phyloP scores from a whole-genome alignment of 2,113 vertebrate species.

The Neofelis nebulosa region DNA sequence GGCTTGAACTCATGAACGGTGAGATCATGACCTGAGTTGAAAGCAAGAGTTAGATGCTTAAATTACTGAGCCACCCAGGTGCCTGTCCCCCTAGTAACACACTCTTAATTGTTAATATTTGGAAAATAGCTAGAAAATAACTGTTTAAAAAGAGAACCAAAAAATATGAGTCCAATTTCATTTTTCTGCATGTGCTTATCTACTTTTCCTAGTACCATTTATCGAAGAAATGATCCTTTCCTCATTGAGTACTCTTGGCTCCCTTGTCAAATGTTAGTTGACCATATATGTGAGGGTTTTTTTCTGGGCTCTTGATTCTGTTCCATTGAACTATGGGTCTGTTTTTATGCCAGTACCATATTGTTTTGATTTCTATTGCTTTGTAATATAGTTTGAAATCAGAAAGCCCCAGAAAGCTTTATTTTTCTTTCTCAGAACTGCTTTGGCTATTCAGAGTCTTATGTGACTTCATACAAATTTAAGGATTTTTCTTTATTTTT shows the following conservation, averaged over 20 bases:
- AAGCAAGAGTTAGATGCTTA: too few relatives aligned
- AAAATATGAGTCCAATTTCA: background rate
- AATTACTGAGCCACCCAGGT: too few relatives aligned
- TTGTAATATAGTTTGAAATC: background rate
- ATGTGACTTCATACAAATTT: background rate
- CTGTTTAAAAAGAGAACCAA: background rate
- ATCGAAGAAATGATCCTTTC: background rate
- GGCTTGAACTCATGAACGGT: too few relatives aligned
- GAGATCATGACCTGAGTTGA: too few relatives aligned
- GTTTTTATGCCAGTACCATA: background rate
- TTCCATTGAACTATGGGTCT: background rate
- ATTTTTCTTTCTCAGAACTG: background rate
- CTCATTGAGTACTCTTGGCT: background rate
- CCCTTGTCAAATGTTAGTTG: background rate
- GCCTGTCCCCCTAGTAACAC: background rate
- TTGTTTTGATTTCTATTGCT: background rate
- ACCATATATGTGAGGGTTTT: background rate
- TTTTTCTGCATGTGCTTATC: background rate
- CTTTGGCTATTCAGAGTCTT: background rate
- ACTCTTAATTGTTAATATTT: background rate
- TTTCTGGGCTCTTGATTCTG: background rate
- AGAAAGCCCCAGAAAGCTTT: background rate
- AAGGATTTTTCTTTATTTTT: background rate
- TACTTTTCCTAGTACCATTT: background rate
- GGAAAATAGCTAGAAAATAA: background rate